phyloP scores from a whole-genome alignment of 2,888 invertebrate species.

The Drosophila quinaria region DNA sequence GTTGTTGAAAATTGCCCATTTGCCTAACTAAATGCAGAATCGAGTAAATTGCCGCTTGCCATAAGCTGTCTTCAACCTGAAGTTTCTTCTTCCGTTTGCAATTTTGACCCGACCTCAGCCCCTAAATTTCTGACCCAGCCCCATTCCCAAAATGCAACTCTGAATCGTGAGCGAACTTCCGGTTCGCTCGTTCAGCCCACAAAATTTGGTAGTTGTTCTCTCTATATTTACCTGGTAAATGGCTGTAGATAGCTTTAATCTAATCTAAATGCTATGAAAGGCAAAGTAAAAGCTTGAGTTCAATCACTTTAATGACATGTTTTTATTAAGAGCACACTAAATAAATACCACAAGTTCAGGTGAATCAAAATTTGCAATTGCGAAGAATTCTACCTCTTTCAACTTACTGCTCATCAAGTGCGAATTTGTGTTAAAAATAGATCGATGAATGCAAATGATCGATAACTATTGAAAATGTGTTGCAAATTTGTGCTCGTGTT shows the following conservation, averaged over 20 bases:
- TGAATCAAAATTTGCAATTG: too few relatives aligned
- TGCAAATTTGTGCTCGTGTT: not conserved
- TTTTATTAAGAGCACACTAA: too few relatives aligned
- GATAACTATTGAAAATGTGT: not conserved
- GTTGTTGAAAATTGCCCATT: conserved; percentile 34
- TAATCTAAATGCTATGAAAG: not conserved
- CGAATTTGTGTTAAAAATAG: too few relatives aligned
- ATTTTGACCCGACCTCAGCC: conserved; percentile 35
- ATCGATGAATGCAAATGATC: not conserved
- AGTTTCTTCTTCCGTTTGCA: conserved; percentile 55
- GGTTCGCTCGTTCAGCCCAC: conserved; percentile 68
- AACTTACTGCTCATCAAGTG: too few relatives aligned
- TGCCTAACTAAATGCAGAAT: conserved; percentile 32
- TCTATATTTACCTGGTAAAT: conserved; percentile 38
- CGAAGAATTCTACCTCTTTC: too few relatives aligned
- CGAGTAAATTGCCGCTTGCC: conserved; percentile 20
- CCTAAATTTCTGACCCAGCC: not conserved
- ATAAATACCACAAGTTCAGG: too few relatives aligned
- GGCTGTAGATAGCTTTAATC: conserved; percentile 14
- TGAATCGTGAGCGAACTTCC: conserved; percentile 74
- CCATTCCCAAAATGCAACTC: conserved; percentile 25
- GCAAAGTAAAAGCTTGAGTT: not conserved
- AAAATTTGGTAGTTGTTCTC: conserved; percentile 28
- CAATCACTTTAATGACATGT: too few relatives aligned
- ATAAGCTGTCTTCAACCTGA: conserved; percentile 19